Evolutionary conservation across 1,140 invertebrate genomes (phyloP), one percentile per base, ranked within the genome.

Genomic region (Pachyrhynchus sulphureomaculatus): DNA sequence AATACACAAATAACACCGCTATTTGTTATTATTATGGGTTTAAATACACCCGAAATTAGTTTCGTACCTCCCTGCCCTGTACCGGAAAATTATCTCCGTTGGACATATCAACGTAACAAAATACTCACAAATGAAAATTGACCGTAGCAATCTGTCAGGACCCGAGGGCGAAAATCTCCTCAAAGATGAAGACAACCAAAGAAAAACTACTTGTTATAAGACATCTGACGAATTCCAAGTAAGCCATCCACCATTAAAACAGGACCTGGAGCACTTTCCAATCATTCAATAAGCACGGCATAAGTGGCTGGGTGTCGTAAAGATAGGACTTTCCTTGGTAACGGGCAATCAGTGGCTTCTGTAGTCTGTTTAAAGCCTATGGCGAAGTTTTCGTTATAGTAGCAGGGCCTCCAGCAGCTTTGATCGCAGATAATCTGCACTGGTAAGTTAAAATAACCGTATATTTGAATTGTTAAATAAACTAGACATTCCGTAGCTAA

Each of bases 241-340:
- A 48, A 64, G 44, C 41, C 57, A 64, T 66, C 45, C 36, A 56
- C 65, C 60, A 67, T 67, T 67, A 67, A 64, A 67, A 67, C 55
- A 55, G 45, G 12, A 33, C 65, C 56, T 32, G 26, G 24, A 62
- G 65, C 62, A 13, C 20, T 48, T 58, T 64, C 56, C 65, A 67
- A 67, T 67, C 65, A 60, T 67, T 64, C 62, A 63, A 67, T 64
- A 66, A 67, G 34, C 61, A 62, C 60, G 44, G 60, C 62, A 53
- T 55, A 59, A 64, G 61, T 66, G 55, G 41, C 55, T 24, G 33
- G 37, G 56, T 56, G 51, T 55, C 60, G 60, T 49, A 56, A 64
- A 64, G 34, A 57, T 52, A 48, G 24, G 41, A 26, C 52, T 51
- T 41, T 48, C 39, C 33, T 58, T 42, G 54, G 41, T 63, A 53